Evolutionary conservation across 2,113 vertebrate genomes (phyloP).

Genomic region (Thomomys bottae): DNA sequence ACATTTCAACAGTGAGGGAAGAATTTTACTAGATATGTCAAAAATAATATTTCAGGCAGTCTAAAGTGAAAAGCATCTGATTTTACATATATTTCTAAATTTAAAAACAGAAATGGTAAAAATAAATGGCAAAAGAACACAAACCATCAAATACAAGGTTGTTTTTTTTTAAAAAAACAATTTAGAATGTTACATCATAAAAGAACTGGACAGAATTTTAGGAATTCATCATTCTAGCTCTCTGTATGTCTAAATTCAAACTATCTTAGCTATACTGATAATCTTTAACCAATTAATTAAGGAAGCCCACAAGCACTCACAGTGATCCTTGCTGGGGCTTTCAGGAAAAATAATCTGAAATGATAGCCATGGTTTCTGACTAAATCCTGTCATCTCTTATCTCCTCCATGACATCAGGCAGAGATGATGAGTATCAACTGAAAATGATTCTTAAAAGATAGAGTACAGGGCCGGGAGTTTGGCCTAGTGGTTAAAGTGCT

Average conservation of each 20-base stretch:
- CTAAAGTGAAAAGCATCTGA: conserved; percentile 13
- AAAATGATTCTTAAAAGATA: background rate
- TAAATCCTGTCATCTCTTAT: background rate
- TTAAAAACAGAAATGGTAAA: background rate
- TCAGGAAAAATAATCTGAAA: background rate
- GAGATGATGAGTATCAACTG: background rate
- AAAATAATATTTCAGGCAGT: background rate
- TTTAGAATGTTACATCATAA: background rate
- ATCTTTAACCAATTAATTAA: background rate
- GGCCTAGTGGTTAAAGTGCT: too few species aligned
- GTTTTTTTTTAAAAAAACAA: background rate
- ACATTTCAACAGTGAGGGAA: background rate
- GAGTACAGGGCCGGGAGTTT: too few species aligned
- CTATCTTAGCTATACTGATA: background rate
- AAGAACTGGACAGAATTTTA: background rate
- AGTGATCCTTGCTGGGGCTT: background rate
- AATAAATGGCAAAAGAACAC: background rate
- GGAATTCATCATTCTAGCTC: background rate
- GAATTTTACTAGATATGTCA: background rate
- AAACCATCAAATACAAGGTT: background rate
- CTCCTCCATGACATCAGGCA: background rate
- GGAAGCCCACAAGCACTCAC: background rate
- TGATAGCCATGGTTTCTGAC: background rate
- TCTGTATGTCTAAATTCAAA: background rate
- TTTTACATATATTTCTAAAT: background rate